These are phyloP conservation scores for Homalodisca vitripennis DNA, from an alignment of 1,140 invertebrate genomes.

Conservation along the genomic window DNA sequence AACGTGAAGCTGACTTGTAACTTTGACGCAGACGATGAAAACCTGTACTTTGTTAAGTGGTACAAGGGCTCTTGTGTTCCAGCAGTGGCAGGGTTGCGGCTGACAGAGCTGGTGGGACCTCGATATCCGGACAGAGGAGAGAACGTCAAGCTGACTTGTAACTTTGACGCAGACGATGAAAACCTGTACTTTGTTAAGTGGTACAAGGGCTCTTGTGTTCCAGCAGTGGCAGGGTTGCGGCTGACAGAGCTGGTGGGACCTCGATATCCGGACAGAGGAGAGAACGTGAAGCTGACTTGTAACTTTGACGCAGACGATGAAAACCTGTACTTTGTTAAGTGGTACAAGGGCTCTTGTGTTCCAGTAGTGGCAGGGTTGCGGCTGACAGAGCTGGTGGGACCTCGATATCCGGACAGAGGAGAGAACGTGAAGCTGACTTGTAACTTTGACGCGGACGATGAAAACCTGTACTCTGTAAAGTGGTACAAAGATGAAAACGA, in stretches of 20 bases:
- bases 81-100: constrained; percentile 23
- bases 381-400: constrained; percentile 34
- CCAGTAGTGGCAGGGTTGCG: constrained; percentile 28
- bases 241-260: constrained; percentile 34
- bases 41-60: constrained; percentile 61
- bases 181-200: constrained; percentile 59
- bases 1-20: constrained; percentile 33
- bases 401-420: constrained; percentile 28
- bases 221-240: constrained; percentile 24
- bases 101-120: constrained; percentile 34
- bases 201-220: constrained; percentile 58
- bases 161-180: constrained; percentile 32
- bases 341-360: not conserved
- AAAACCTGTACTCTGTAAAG: constrained; percentile 56
- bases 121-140: constrained; percentile 25
- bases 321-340: not conserved
- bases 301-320: not conserved
- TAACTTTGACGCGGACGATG: constrained; percentile 33
- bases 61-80: constrained; percentile 55
- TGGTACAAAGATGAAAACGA: constrained; percentile 63
- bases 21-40: constrained; percentile 32
- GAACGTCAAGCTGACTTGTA: constrained; percentile 32
- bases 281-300: constrained; percentile 27
- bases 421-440: constrained; percentile 33
- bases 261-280: constrained; percentile 23